Base-by-base conservation (phyloP, 35 echinoderm and acorn worm species). In the Apostichopus parvimensis region DNA sequence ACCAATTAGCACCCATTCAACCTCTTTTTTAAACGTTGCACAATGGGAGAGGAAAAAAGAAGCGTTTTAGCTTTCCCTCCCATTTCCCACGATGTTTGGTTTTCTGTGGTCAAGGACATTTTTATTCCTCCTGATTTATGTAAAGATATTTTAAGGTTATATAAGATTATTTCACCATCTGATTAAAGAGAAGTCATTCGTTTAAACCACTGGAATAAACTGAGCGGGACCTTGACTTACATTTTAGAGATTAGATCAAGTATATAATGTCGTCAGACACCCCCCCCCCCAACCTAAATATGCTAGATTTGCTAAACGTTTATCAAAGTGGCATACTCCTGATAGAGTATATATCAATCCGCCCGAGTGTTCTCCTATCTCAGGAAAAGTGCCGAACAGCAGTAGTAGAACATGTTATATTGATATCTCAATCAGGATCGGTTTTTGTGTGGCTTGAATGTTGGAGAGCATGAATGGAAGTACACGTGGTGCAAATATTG, bases 1-100 rank as follows among this genome's bases (percentile, higher is more conserved):
- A 75, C 17, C 71, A 75, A 75, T 75, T 75, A 75, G 71, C n/a
- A 13, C 6, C 71, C n/a, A 75, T 75, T 75, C 71, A 75, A 75
- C 71, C 71, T 13, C 6, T 75, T 75, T 75, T 75, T 45, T 45
- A 45, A 18, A 75, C 71, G 71, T 75, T 75, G n/a, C 71, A 75
- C 17, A 75, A 75, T 6, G n/a, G 71, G 17, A 18, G 17, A 75
- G 20, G 58, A 61, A 61, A 22, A 75, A 75, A n/a, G 71, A 75
- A 13, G 17, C 14, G 15, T 75, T 73, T 73, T 73, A 2, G 1
- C 71, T n/a, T 73, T 18, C 20, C 71, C 71, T 73, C 71, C 71
- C 20, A 73, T 73, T 73, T 73, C 71, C 71, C 71, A 73, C 71
- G 71, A 73, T 73, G 71, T 73, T 73, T 73, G 11, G 71, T 73